Evolutionary conservation across 1,140 invertebrate genomes (phyloP).

Genomic region (Amphibalanus amphitrite): DNA sequence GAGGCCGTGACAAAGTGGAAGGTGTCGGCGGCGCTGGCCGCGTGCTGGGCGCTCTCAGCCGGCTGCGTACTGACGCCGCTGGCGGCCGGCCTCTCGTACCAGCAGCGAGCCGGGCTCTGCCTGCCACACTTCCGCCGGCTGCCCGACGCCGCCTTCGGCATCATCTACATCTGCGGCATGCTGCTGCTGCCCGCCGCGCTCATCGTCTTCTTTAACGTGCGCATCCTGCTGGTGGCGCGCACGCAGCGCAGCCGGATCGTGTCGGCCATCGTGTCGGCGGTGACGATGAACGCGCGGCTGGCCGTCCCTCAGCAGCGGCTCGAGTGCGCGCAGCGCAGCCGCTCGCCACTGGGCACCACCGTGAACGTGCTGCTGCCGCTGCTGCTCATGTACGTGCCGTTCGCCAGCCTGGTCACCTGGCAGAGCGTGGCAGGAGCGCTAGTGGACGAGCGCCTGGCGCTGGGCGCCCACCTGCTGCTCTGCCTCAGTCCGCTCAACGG

Average conservation of each 20-base stretch:
- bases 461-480: constrained; percentile 38
- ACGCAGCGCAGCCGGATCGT: constrained; percentile 66
- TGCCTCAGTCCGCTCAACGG: constrained; percentile 52
- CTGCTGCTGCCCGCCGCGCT: constrained; percentile 45
- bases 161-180: constrained; percentile 42
- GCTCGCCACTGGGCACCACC: constrained; percentile 47
- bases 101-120: constrained; percentile 33
- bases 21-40: constrained; percentile 14
- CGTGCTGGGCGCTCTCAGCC: constrained; percentile 31
- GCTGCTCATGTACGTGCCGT: constrained; percentile 50
- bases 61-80: constrained; percentile 24
- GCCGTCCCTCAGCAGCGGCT: constrained; percentile 63
- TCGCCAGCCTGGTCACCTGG: constrained; percentile 51
- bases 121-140: constrained; percentile 24
- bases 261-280: constrained; percentile 56
- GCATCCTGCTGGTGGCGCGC: constrained; percentile 52
- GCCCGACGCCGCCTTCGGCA: constrained; percentile 33
- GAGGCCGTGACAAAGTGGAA: constrained; percentile 30
- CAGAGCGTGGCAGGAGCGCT: constrained; percentile 27
- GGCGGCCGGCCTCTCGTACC: constrained; percentile 43
- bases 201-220: constrained; percentile 46
- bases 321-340: constrained; percentile 37
- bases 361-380: constrained; percentile 50
- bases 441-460: constrained; percentile 31
- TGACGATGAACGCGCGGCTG: constrained; percentile 60